Evolutionary conservation across 2,113 vertebrate species (phyloP).

Genomic region (Pelusios castaneus): DNA sequence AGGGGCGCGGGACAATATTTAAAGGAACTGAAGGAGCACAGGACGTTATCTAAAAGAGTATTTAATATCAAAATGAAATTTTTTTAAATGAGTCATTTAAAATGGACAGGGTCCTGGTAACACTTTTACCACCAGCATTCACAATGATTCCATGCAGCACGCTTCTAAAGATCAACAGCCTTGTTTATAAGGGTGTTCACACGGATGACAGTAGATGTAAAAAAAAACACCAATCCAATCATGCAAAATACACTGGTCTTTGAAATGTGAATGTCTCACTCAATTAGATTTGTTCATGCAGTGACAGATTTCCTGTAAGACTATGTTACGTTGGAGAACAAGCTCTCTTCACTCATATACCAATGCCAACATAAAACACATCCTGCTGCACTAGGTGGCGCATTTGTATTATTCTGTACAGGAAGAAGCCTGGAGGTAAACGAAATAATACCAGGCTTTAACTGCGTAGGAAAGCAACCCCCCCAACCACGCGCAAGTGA

Average conservation of each 20-base stretch:
- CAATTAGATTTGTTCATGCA: not conserved
- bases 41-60: not conserved
- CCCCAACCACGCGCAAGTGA: not conserved
- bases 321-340: not conserved
- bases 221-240: not conserved
- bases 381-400: conserved; percentile 66
- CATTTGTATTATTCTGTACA: not conserved
- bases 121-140: not conserved
- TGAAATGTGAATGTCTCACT: not conserved
- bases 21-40: not conserved
- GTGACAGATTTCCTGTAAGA: not conserved
- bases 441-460: not conserved
- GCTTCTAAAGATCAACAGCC: not conserved
- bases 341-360: not conserved
- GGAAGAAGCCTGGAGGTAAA: rapidly evolving
- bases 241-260: not conserved
- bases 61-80: rapidly evolving
- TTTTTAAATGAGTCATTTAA: not conserved
- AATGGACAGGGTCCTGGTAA: not conserved
- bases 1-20: not conserved
- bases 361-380: not conserved
- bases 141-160: not conserved
- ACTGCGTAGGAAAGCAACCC: not conserved
- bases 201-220: not conserved
- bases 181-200: not conserved